Percentiles rank a stretch among this genome's conserved stretches.
These are phyloP conservation scores for Catalaphyllia jardinei DNA, from an alignment of 64 coral and sea anemone genomes.

Conservation along the genomic window DNA sequence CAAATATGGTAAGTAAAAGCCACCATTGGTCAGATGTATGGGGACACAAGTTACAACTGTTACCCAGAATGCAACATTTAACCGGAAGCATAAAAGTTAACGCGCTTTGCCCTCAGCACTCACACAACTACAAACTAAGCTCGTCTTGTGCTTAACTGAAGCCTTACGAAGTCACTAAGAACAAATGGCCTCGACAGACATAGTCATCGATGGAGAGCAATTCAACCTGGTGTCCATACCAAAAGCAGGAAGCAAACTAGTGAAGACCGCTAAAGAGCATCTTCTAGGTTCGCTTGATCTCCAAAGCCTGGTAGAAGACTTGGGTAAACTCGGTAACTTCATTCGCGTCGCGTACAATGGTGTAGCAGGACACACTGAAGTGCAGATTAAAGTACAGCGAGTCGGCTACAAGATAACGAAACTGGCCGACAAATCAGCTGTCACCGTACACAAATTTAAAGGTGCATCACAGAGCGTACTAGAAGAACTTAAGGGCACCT, in stretches of 20 bases:
- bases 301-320: conserved; percentile 49
- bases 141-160: background rate
- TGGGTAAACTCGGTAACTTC: conserved; percentile 65
- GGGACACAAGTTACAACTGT: no score
- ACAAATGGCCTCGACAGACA: conserved; percentile 6
- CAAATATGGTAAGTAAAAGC: no score
- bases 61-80: no score
- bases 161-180: background rate
- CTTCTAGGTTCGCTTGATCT: conserved; percentile 54
- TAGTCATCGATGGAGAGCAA: conserved; percentile 43
- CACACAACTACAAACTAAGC: background rate
- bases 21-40: no score
- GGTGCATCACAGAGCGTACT: conserved; percentile 31
- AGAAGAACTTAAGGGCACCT: conserved; percentile 40
- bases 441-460: conserved; percentile 59
- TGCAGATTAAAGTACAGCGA: conserved; percentile 68
- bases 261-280: background rate
- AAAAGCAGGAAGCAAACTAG: conserved; percentile 21
- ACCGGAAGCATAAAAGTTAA: no score
- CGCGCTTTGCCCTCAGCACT: no score
- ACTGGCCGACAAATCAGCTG: conserved; percentile 63
- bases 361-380: conserved; percentile 53
- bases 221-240: conserved; percentile 48
- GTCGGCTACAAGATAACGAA: conserved; percentile 62
- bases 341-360: conserved; percentile 67